phyloP scores from a whole-genome alignment of 2,113 vertebrate genomes.

The Meriones unguiculatus region DNA sequence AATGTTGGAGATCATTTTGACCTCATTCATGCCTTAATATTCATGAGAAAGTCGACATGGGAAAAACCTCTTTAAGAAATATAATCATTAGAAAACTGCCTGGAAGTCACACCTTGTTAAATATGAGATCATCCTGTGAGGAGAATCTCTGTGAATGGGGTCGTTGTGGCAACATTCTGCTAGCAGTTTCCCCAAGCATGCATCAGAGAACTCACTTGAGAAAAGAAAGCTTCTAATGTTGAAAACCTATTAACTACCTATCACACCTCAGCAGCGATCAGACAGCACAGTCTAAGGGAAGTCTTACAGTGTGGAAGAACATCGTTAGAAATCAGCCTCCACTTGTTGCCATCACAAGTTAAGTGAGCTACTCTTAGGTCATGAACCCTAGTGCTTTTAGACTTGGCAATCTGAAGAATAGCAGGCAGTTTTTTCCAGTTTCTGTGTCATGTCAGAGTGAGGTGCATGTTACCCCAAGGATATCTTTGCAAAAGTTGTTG shows the following conservation, averaged over 20 bases:
- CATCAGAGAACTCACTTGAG: not conserved
- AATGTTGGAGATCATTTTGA: not conserved
- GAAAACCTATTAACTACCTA: not conserved
- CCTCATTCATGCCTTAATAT: not conserved
- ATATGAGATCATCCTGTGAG: not conserved
- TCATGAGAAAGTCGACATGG: not conserved
- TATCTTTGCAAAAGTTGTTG: not conserved
- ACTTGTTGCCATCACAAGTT: not conserved
- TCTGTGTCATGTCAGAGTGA: not conserved
- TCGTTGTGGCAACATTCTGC: not conserved
- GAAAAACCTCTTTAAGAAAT: not conserved
- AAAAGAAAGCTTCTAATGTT: not conserved
- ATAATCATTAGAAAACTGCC: not conserved
- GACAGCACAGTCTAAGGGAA: not conserved
- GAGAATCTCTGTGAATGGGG: not conserved
- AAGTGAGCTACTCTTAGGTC: not conserved
- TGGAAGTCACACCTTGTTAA: not conserved
- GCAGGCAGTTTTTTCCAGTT: not conserved
- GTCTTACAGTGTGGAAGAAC: not conserved
- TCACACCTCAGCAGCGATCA: not conserved
- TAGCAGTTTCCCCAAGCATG: not conserved
- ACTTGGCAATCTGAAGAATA: not conserved
- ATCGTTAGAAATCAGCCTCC: not conserved
- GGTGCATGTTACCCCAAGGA: no score
- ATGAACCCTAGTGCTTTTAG: not conserved